phyloP scores from a whole-genome alignment of 64 coral and sea anemone species.

The Trachythela sp. region DNA sequence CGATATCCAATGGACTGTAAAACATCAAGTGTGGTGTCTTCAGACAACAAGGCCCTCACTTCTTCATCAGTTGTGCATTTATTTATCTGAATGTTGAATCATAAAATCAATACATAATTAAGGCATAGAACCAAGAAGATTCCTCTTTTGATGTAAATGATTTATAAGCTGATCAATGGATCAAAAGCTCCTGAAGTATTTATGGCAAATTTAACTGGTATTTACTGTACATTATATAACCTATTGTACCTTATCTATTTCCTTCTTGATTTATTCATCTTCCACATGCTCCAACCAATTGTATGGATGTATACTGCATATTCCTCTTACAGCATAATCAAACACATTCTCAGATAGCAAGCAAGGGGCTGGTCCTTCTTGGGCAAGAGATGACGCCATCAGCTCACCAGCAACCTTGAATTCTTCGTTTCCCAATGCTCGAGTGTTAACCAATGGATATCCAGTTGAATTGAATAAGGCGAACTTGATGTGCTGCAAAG shows the following conservation, averaged over 20 bases:
- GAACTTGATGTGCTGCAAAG: neutral
- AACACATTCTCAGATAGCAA: neutral
- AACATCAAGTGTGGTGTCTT: slow-evolving; percentile 4
- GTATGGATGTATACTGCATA: neutral
- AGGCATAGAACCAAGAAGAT: neutral
- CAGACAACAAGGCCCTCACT: neutral
- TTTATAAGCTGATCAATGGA: neutral
- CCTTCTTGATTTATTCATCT: neutral
- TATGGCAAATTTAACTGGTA: neutral
- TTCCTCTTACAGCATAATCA: neutral
- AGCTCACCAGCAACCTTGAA: neutral
- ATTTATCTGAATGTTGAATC: neutral
- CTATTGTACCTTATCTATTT: slow-evolving; percentile 3
- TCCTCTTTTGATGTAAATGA: too few relatives aligned
- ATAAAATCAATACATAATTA: neutral
- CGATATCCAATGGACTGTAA: neutral
- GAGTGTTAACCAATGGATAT: neutral
- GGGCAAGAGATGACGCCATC: neutral
- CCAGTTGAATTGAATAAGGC: neutral
- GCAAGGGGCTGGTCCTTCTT: neutral
- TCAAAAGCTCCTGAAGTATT: neutral
- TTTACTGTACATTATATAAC: neutral
- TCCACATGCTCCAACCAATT: neutral
- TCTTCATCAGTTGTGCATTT: neutral
- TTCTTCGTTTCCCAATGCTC: neutral